Evolutionary conservation across 2,888 invertebrate species (phyloP), one percentile per base, ranked within the genome.

Genomic region (Xestobium rufovillosum): DNA sequence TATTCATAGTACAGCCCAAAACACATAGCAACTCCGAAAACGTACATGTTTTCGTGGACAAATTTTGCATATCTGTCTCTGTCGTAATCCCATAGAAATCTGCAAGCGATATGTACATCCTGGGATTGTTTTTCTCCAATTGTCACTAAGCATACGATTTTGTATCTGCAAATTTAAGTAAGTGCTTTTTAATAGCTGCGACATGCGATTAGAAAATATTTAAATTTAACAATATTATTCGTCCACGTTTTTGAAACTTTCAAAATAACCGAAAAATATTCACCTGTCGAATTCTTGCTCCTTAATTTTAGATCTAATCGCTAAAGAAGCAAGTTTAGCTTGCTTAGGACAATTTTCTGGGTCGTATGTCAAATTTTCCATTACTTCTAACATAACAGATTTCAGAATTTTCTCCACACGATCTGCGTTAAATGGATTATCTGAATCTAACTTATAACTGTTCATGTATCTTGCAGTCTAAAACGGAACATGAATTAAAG

Each of bases 1-100:
- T 66, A 83, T 61, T 83, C 83, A 50, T 75, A 76, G 61, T 83
- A 83, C 32, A 81, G 57, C 14, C 76, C 82, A 55, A 80, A 78
- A 38, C 80, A 80, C 31, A 72, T 69, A 15, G 75, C 77, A 50
- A 73, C 71, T 12, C 75, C 78, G 54, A 72, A 76, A 37, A 81
- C 69, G 40, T 75, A 71, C 40, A 71, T 70, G 51, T 77, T 80
- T 58, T 82, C 80, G 52, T 70, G 73, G 23, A 69, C 68, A 49
- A 72, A 72, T 1, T 66, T 62, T 0, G 75, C 75, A 55, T 75
- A 82, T 34, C 68, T 66, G 51, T 83, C 83, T 33, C 73, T 69
- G 27, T 78, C 73, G 25, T 66, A 57, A 53, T 83, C 83, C 82
- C 83, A 83, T 12, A 83, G 61, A 57, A 80, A 81, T 39, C 77